phyloP scores from a whole-genome alignment of 2,888 invertebrate species.

The Seira sanloemensis region DNA sequence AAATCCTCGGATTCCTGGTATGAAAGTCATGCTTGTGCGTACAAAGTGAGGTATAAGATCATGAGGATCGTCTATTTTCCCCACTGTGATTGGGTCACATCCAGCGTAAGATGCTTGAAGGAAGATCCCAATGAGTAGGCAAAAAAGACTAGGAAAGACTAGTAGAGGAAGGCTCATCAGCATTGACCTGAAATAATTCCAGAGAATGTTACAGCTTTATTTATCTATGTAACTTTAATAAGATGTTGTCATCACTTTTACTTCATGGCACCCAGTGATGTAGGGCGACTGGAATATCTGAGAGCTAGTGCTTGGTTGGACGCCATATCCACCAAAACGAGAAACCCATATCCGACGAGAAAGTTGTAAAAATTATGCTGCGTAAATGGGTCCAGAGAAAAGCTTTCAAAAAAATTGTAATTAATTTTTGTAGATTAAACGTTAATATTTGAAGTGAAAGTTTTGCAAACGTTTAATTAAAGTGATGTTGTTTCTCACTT shows the following conservation, averaged over 20 bases:
- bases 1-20: conserved; percentile 65
- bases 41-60: conserved; percentile 62
- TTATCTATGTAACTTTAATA: too few species aligned
- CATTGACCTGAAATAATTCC: conserved; percentile 42
- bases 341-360: conserved; percentile 62
- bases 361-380: conserved; percentile 66
- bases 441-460: too few species aligned
- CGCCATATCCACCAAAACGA: conserved; percentile 35
- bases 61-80: conserved; percentile 29
- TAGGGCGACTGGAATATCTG: conserved; percentile 64
- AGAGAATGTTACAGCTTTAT: neutral
- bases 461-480: neutral
- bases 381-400: conserved; percentile 58
- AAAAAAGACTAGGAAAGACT: conserved; percentile 44
- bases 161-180: conserved; percentile 59
- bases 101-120: conserved; percentile 53
- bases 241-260: conserved; percentile 20
- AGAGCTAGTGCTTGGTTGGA: conserved; percentile 62
- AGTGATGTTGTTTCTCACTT: conserved; percentile 37
- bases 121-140: conserved; percentile 60
- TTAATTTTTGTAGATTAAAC: neutral
- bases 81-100: conserved; percentile 52
- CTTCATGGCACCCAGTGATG: conserved; percentile 47
- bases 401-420: conserved; percentile 37
- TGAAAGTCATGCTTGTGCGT: conserved; percentile 31